Evolutionary conservation across 1,140 invertebrate species (phyloP).

Genomic region (Microplitis mediator): DNA sequence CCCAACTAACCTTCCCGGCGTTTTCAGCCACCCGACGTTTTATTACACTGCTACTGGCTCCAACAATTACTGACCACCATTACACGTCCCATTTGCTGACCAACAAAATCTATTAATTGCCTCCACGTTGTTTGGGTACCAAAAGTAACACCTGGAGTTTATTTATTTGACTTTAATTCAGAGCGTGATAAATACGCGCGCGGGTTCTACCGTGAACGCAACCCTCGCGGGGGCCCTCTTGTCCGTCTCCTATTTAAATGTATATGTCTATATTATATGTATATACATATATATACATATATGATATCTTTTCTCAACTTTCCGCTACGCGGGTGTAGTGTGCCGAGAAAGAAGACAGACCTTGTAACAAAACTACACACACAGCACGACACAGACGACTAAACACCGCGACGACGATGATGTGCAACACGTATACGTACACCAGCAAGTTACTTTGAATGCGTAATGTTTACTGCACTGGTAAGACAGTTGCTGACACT

Average conservation of each 20-base stretch:
- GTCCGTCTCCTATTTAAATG: not conserved
- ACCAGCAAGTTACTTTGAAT: conserved; percentile 30
- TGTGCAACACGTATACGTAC: too few relatives aligned
- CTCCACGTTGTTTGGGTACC: too few relatives aligned
- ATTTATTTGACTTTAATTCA: not conserved
- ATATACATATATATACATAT: too few relatives aligned
- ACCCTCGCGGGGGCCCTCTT: conserved; percentile 20
- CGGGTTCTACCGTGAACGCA: conserved; percentile 18
- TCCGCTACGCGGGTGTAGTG: conserved; percentile 18
- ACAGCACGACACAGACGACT: not conserved
- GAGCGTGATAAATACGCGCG: conserved; percentile 26
- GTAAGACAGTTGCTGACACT: conserved; percentile 3
- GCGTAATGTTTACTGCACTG: conserved; percentile 44
- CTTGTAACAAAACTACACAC: too few relatives aligned
- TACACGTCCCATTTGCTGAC: too few relatives aligned
- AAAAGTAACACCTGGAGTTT: too few relatives aligned
- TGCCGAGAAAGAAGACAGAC: not conserved
- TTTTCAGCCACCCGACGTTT: not conserved
- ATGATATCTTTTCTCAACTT: conserved; percentile 7
- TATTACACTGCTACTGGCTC: too few relatives aligned
- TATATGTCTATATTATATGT: too few relatives aligned
- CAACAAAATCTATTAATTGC: too few relatives aligned
- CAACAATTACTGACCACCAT: too few relatives aligned
- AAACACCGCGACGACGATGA: too few relatives aligned
- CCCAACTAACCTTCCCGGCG: conserved; percentile 28